Evolutionary conservation across 1,140 invertebrate genomes (phyloP).

Genomic region (Sminthurides bifidus): DNA sequence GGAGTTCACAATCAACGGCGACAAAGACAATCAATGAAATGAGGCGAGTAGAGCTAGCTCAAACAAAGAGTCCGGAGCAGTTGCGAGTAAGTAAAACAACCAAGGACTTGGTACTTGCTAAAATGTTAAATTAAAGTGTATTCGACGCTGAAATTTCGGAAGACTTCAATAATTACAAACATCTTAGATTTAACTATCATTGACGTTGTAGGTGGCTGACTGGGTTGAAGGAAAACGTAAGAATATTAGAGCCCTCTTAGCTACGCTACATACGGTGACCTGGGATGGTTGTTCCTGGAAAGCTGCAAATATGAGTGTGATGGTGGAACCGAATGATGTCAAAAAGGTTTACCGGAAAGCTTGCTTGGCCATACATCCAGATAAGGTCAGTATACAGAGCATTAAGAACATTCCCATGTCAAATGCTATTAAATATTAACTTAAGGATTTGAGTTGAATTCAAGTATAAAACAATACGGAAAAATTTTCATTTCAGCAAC

Average conservation of each 20-base stretch:
- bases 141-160: too few species aligned
- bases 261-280: slow-evolving; percentile 82
- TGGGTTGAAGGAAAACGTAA: slow-evolving; percentile 93
- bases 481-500: slow-evolving; percentile 46
- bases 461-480: neutral
- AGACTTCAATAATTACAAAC: slow-evolving; percentile 5
- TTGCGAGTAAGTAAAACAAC: too few species aligned
- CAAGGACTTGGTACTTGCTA: too few species aligned
- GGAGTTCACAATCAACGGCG: neutral
- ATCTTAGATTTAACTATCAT: slow-evolving; percentile 1
- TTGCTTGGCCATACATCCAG: slow-evolving; percentile 92
- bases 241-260: slow-evolving; percentile 88
- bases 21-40: slow-evolving; percentile 28
- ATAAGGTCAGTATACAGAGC: slow-evolving; percentile 79
- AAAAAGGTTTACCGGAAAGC: slow-evolving; percentile 93
- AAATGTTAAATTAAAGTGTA: too few species aligned
- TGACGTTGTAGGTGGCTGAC: slow-evolving; percentile 45
- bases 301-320: slow-evolving; percentile 82
- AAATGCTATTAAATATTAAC: neutral
- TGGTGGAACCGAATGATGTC: slow-evolving; percentile 79
- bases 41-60: slow-evolving; percentile 21
- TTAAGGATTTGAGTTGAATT: neutral
- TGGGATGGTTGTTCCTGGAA: slow-evolving; percentile 92
- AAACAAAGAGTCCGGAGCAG: slow-evolving; percentile 11
- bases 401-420: neutral